Evolutionary conservation across 2,797 vertebrate genomes (phyloP).

Genomic region (Merluccius polli): DNA sequence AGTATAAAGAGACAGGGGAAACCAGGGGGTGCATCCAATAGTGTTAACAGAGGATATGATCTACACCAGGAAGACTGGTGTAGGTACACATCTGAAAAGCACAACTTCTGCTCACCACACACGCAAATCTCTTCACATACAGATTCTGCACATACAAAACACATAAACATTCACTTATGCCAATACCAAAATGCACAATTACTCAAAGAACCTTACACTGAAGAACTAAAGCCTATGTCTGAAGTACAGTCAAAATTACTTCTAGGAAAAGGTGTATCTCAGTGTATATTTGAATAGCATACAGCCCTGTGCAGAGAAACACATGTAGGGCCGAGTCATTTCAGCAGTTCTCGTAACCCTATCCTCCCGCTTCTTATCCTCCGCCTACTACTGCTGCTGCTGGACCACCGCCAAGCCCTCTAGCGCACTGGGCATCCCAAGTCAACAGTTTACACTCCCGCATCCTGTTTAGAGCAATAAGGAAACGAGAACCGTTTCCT

Average conservation of each 20-base stretch:
- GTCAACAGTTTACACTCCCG: slow-evolving; percentile 79
- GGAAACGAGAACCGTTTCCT: slow-evolving; percentile 76
- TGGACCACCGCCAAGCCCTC: slow-evolving; percentile 64
- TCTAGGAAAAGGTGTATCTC: background rate
- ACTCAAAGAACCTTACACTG: background rate
- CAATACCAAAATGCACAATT: too few species aligned
- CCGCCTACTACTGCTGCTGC: slow-evolving; percentile 20
- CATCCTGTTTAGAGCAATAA: slow-evolving; percentile 83
- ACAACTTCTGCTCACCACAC: background rate
- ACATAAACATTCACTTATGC: too few species aligned
- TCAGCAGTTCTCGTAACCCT: slow-evolving; percentile 16
- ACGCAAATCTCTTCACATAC: too few species aligned
- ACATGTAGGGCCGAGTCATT: background rate
- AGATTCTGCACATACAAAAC: too few species aligned
- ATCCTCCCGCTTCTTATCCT: slow-evolving; percentile 16
- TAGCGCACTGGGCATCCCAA: slow-evolving; percentile 67
- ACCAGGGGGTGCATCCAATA: background rate
- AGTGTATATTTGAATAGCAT: background rate
- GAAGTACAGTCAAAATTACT: background rate
- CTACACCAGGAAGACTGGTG: background rate
- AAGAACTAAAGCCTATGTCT: background rate
- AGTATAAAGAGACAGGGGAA: background rate
- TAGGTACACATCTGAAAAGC: background rate
- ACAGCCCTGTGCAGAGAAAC: slow-evolving; percentile 3
- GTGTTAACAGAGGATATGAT: background rate